A percentile compares a stretch with the other conserved stretches of the same genome.
phyloP scores from a whole-genome alignment of 1,140 invertebrate genomes.

The Listronotus oregonensis region DNA sequence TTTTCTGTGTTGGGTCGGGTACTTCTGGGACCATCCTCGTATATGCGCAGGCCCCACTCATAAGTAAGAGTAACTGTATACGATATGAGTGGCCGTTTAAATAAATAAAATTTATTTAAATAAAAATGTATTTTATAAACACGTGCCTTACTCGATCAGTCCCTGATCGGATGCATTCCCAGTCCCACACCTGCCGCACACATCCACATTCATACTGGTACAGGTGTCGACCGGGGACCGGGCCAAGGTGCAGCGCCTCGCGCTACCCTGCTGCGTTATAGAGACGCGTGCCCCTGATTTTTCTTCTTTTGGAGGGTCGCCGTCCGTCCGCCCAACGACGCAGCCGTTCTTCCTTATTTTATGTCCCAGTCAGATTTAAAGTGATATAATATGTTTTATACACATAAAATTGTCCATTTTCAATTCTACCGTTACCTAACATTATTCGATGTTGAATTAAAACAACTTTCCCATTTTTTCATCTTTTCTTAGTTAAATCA shows the following conservation, averaged over 20 bases:
- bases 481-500: no score
- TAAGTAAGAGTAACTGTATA: no score
- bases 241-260: constrained; percentile 28
- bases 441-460: no score
- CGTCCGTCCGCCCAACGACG: background rate
- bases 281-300: constrained; percentile 33
- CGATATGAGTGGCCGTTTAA: no score
- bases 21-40: no score
- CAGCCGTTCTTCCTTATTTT: background rate
- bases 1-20: no score
- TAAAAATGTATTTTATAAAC: background rate
- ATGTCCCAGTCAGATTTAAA: constrained; percentile 10
- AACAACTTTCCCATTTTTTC: no score
- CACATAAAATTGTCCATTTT: no score
- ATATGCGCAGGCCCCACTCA: no score
- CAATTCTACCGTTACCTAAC: no score
- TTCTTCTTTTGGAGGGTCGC: constrained; percentile 16
- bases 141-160: constrained; percentile 10
- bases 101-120: no score
- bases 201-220: constrained; percentile 26
- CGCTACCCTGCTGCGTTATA: constrained; percentile 30
- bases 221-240: constrained; percentile 11
- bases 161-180: constrained; percentile 12
- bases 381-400: no score
- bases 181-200: constrained; percentile 19